A percentile compares a stretch with the other conserved stretches of the same genome.
Conservation (phyloP, 2,888 invertebrate species). For the Hololepta plana region DNA sequence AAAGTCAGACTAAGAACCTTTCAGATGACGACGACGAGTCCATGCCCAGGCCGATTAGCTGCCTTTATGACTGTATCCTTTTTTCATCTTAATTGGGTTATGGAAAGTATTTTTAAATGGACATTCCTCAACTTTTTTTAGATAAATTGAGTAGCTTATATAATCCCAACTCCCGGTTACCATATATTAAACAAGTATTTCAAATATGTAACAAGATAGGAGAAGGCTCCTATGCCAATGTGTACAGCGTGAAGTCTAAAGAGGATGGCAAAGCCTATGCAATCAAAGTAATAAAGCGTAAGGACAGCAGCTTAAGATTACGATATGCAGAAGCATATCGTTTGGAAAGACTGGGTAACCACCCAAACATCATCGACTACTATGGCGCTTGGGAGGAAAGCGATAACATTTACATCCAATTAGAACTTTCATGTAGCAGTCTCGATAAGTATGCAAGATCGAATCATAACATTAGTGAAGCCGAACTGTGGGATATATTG, state of each 20-base stretch:
- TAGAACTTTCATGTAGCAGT: slow-evolving; percentile 48
- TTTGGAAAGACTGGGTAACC: slow-evolving; percentile 46
- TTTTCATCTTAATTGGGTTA: too few relatives aligned
- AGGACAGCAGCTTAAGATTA: slow-evolving; percentile 34
- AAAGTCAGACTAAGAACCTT: too few relatives aligned
- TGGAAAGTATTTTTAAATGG: too few relatives aligned
- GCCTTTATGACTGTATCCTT: too few relatives aligned
- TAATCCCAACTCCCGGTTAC: slow-evolving; percentile 20
- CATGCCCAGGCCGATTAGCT: too few relatives aligned
- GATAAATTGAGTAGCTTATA: slow-evolving; percentile 21
- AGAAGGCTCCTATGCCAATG: slow-evolving; percentile 59
- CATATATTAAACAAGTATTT: slow-evolving; percentile 53
- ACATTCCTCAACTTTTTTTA: slow-evolving; percentile 11
- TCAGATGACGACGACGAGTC: too few relatives aligned
- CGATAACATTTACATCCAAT: slow-evolving; percentile 45
- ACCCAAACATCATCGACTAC: slow-evolving; percentile 47
- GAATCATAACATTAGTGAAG: slow-evolving; percentile 38
- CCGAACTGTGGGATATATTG: slow-evolving; percentile 44
- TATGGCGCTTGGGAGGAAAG: slow-evolving; percentile 58
- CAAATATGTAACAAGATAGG: slow-evolving; percentile 41
- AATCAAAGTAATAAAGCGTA: slow-evolving; percentile 45
- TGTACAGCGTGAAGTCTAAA: slow-evolving; percentile 43
- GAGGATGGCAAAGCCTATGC: slow-evolving; percentile 51
- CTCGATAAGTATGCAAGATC: slow-evolving; percentile 36
- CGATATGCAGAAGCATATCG: slow-evolving; percentile 47